Conservation (phyloP, 2,797 vertebrate species). For the Emys orbicularis region DNA sequence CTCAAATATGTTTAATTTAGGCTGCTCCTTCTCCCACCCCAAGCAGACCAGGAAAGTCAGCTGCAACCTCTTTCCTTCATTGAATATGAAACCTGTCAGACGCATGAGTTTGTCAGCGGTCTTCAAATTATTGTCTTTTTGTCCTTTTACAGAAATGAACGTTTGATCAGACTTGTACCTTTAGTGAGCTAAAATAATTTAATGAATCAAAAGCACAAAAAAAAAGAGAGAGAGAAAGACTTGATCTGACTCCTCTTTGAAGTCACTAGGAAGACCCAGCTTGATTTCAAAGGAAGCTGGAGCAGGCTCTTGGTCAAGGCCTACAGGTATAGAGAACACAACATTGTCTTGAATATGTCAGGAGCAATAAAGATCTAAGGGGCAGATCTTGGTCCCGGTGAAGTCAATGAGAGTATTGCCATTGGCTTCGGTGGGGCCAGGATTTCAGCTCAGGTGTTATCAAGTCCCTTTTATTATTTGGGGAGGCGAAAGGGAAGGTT, state of each 20-base stretch:
- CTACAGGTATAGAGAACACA: background rate
- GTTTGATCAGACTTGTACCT: background rate
- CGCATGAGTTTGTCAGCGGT: background rate
- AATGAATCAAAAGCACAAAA: background rate
- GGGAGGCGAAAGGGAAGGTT: background rate
- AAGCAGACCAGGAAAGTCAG: background rate
- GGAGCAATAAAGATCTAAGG: background rate
- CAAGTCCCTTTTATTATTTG: background rate
- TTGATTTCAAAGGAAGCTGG: background rate
- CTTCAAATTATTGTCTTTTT: background rate
- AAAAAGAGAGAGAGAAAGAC: background rate
- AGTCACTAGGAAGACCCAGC: background rate
- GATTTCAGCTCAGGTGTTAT: background rate
- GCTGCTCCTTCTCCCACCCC: background rate
- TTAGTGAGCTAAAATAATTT: background rate
- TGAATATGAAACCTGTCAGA: background rate
- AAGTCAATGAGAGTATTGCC: background rate
- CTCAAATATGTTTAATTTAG: constrained; percentile 19
- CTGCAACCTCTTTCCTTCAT: background rate
- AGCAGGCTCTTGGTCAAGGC: background rate
- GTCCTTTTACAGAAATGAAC: background rate
- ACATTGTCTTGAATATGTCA: background rate
- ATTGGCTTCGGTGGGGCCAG: rapidly evolving
- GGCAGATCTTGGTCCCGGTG: background rate
- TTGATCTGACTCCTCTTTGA: background rate